Base-by-base conservation (phyloP, 2,113 vertebrate genomes). In the Ciconia stormi region DNA sequence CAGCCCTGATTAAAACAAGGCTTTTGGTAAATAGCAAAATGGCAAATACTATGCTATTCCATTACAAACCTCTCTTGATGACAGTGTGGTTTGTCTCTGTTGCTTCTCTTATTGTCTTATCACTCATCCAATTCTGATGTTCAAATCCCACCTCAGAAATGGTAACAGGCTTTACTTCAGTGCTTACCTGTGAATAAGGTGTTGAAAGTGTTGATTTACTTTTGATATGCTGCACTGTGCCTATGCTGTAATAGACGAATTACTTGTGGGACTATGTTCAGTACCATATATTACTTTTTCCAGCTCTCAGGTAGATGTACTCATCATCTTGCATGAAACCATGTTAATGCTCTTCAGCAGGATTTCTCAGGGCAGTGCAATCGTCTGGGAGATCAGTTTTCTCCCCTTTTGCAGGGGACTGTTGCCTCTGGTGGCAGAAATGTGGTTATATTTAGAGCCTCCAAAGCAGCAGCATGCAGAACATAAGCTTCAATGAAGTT, bases 21-120 rank as follows among this genome's bases (percentile, higher is more conserved):
- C 46, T 95, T 97, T 96, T 97, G 92, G 97, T 96, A 97, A 97
- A 95, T 66, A 97, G 89, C 94, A 95, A 97, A 97, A 96, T 97
- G 96, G 93, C 65, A 91, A 71, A 71, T 18, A 49, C 70, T 79
- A 26, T 4, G 19, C 70, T 80, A 29, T 90, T 96, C 89, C 85
- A 52, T 93, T 96, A 92, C 95, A 96, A 89, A 88, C 58, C 53
- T 93, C 67, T 89, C 52, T 86, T 59, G 84, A 42, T 59, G 88
- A 82, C 25, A 38, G 44, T 5, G 21, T 77, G 89, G 66, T 87
- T 96, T 82, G 36, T 55, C 79, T 93, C 59, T 34, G 42, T 50
- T 85, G 10, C n/a, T 87, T 53, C 73, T 81, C 34, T 9, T 87
- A 63, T 17, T 84, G 66, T 70, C 30, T 26, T 52, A 53, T 62